Evolutionary conservation across 2,797 vertebrate species (phyloP), one percentile per base, ranked within the genome.

Genomic region (Poeciliopsis presidionis): DNA sequence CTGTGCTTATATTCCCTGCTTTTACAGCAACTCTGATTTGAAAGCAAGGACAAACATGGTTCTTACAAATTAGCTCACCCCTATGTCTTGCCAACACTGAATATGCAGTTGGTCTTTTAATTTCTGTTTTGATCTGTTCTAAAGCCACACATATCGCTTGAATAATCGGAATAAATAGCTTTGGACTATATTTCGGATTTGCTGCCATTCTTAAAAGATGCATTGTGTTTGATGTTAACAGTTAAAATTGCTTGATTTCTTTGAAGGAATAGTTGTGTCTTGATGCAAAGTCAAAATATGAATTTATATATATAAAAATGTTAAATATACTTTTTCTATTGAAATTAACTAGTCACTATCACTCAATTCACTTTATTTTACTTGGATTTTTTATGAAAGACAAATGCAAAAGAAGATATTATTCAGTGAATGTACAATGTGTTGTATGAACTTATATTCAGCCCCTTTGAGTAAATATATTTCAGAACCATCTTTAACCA

Each of bases 41-140:
- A 36, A 91, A 77, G 76, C 63, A 84, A 81, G 80, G 72, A 74
- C 73, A 79, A 88, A 87, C 69, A 78, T 45, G 45, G 63, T 41
- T 76, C 39, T 83, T 80, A 80, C 71, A 86, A 90, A 89, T 86
- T 25, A 30, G 30, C 30, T 76, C 39, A 18, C 12, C 39, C 36
- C 53, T 75, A 61, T 67, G 39, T 87, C 88, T 36, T 80, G 53
- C 55, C 77, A 75, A 72, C n/a, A 2, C 71, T 79, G 76, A 89
- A 79, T 77, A 81, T 61, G 49, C 55, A 81, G 28, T 77, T 71
- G 46, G 67, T 84, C 61, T 73, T 90, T 84, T 81, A 13, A 83
- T 89, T 87, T 83, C 74, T 80, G 74, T 71, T 92, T 87, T 86
- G 28, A 89, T 88, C 88, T 88, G 74, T 79, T 87, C 75, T 76